Evolutionary conservation across 2,888 invertebrate species (phyloP).

Genomic region (Melinaea menophilus): DNA sequence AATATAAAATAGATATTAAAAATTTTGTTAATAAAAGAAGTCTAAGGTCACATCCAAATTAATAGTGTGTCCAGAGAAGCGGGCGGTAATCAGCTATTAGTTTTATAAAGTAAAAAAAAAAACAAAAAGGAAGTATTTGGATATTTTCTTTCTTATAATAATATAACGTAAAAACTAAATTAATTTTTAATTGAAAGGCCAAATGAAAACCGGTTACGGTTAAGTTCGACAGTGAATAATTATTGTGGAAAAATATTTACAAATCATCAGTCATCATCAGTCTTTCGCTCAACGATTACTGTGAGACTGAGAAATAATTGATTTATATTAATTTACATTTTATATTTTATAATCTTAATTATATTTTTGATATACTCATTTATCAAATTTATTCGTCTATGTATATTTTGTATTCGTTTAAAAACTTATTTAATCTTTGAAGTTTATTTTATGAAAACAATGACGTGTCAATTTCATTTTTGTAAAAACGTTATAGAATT

Average conservation of each 20-base stretch:
- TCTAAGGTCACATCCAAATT: no score
- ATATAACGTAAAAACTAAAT: neutral
- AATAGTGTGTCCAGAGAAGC: no score
- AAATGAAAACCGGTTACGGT: conserved; percentile 7
- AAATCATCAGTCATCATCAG: neutral
- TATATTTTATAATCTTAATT: no score
- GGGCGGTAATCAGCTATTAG: neutral
- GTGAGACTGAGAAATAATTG: no score
- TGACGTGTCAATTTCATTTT: neutral
- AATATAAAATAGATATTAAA: no score
- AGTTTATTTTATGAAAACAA: neutral
- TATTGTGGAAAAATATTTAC: neutral
- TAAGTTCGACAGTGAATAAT: neutral
- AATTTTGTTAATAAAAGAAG: no score
- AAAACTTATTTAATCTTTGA: neutral
- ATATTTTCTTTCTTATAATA: conserved; percentile 30
- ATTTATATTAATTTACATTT: no score
- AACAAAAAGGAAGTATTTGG: conserved; percentile 34
- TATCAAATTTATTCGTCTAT: no score
- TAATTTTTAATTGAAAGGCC: neutral
- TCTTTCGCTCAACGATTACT: neutral
- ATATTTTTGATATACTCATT: no score
- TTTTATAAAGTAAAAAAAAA: conserved; percentile 24
- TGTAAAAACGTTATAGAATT: neutral
- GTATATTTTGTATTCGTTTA: neutral